Evolutionary conservation across 2,797 vertebrate genomes (phyloP).

Genomic region (Pantherophis alleghaniensis): DNA sequence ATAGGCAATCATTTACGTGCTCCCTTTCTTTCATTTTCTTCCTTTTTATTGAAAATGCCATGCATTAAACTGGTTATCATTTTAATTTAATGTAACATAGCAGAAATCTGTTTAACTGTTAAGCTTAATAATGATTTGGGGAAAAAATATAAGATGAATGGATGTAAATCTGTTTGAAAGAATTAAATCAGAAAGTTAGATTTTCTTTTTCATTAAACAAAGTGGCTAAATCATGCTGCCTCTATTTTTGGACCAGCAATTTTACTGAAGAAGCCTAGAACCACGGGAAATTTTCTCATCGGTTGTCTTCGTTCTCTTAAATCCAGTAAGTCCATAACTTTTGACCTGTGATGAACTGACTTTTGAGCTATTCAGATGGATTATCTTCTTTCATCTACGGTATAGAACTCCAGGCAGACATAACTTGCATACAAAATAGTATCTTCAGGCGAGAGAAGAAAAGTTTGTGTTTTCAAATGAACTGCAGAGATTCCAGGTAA

Average conservation of each 20-base stretch:
- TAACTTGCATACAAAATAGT: rapidly evolving
- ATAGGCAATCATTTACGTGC: not conserved
- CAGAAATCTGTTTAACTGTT: not conserved
- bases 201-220: not conserved
- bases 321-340: not conserved
- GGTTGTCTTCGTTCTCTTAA: conserved; percentile 5
- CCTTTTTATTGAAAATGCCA: conserved; percentile 1
- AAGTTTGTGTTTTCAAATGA: conserved; percentile 18
- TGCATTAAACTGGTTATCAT: not conserved
- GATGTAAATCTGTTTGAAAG: not conserved
- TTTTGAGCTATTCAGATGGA: not conserved
- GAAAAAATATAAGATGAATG: not conserved
- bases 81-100: not conserved
- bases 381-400: not conserved
- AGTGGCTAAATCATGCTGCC: not conserved
- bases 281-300: not conserved
- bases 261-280: not conserved
- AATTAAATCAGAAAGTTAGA: not conserved
- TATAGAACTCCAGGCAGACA: not conserved
- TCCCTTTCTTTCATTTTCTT: conserved; percentile 17
- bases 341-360: not conserved
- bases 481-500: not conserved
- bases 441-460: not conserved
- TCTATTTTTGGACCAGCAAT: not conserved
- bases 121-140: not conserved